Percentiles rank a stretch among this genome's conserved stretches.
phyloP scores from a whole-genome alignment of 2,113 vertebrate species.

The Arizona elegans region DNA sequence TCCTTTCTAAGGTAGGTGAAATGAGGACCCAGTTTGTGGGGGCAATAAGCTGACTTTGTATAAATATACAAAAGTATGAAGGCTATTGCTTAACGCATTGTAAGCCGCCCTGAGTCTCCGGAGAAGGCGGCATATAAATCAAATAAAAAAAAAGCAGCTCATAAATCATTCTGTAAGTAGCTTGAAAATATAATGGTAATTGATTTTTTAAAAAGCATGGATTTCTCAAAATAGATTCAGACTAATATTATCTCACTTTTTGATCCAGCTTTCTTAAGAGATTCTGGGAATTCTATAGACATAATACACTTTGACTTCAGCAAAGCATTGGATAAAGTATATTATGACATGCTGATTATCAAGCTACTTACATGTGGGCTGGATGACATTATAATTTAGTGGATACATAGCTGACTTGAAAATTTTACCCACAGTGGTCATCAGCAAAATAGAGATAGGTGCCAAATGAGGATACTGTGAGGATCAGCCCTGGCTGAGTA shows the following conservation, averaged over 20 bases:
- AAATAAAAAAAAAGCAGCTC: too few relatives aligned
- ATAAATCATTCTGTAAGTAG: neutral
- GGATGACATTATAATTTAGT: neutral
- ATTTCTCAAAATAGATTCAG: neutral
- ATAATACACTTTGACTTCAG: neutral
- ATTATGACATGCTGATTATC: neutral
- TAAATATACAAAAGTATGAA: too few relatives aligned
- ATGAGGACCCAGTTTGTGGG: too few relatives aligned
- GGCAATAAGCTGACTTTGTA: too few relatives aligned
- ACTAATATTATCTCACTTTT: neutral
- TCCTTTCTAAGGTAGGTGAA: too few relatives aligned
- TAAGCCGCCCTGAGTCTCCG: too few relatives aligned
- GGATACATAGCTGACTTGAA: neutral
- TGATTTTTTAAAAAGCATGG: neutral
- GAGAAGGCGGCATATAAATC: too few relatives aligned
- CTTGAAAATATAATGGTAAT: neutral
- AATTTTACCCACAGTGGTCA: neutral
- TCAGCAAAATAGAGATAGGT: neutral
- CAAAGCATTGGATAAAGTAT: neutral
- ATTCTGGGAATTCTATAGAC: neutral
- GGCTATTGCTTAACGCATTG: too few relatives aligned
- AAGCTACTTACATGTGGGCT: neutral
- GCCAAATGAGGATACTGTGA: neutral
- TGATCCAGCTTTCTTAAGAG: neutral
- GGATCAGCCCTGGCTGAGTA: neutral